These are phyloP conservation scores for Meloidogyne floridensis DNA, from an alignment of 1,140 invertebrate genomes.

Conservation along the genomic window DNA sequence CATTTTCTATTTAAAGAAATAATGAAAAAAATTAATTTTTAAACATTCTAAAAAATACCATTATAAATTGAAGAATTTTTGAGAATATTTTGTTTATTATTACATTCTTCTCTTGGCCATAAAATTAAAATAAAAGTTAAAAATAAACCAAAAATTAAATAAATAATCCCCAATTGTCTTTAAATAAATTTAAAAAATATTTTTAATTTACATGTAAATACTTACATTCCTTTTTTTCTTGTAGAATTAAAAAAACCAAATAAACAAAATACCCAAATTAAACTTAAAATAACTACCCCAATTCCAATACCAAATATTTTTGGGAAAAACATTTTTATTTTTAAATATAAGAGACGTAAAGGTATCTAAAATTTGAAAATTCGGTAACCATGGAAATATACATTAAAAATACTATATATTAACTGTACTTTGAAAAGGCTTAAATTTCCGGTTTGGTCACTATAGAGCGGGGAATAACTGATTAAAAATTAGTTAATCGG, in stretches of 20 bases:
- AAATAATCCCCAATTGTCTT: background rate
- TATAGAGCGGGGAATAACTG: too few species aligned
- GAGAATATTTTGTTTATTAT: background rate
- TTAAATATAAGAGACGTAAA: background rate
- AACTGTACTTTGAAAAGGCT: too few species aligned
- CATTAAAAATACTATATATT: too few species aligned
- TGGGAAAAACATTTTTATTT: background rate
- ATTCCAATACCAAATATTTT: slow-evolving; percentile 2
- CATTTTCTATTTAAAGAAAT: background rate
- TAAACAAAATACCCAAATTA: slow-evolving; percentile 7
- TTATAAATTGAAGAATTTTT: background rate
- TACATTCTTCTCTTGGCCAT: background rate
- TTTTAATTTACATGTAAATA: background rate
- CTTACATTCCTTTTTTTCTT: slow-evolving; percentile 1
- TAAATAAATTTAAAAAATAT: background rate
- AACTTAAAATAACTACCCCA: background rate
- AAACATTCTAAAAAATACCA: background rate
- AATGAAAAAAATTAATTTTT: background rate
- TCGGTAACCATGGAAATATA: background rate
- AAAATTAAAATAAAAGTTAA: background rate
- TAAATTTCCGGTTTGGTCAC: too few species aligned
- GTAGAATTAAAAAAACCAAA: slow-evolving; percentile 2
- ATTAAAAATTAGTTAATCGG: too few species aligned
- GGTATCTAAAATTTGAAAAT: background rate
- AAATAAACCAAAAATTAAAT: slow-evolving; percentile 8